These are phyloP conservation scores for Uloborus plumipes DNA, from an alignment of 2,888 invertebrate species.

Conservation along the genomic window DNA sequence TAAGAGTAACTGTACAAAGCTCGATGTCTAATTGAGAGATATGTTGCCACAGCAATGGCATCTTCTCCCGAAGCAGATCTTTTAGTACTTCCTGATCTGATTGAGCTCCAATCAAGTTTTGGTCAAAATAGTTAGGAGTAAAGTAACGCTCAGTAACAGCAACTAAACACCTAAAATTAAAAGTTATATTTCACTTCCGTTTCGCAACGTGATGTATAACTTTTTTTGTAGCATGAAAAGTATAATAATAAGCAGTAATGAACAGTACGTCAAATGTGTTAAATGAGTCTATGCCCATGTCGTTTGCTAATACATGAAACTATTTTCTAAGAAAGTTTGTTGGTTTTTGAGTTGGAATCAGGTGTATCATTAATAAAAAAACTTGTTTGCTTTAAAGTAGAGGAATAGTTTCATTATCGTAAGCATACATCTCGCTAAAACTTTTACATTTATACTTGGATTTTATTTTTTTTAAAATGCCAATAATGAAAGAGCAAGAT, in stretches of 20 bases:
- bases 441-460: too few species aligned
- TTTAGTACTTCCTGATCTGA: slow-evolving; percentile 72
- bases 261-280: too few species aligned
- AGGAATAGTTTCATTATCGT: too few species aligned
- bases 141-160: slow-evolving; percentile 74
- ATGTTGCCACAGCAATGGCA: slow-evolving; percentile 73
- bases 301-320: too few species aligned
- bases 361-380: too few species aligned
- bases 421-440: too few species aligned
- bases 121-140: slow-evolving; percentile 74
- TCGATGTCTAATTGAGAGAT: slow-evolving; percentile 73
- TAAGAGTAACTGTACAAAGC: slow-evolving; percentile 74
- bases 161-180: slow-evolving; percentile 72
- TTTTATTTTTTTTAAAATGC: too few species aligned
- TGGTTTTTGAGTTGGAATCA: too few species aligned
- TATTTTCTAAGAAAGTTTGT: background rate
- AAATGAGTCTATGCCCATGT: background rate
- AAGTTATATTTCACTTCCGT: slow-evolving; percentile 4
- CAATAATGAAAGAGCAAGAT: too few species aligned
- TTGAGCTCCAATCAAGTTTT: slow-evolving; percentile 71
- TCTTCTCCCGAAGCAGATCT: slow-evolving; percentile 74
- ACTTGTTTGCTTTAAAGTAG: too few species aligned
- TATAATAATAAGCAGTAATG: background rate
- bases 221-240: background rate
- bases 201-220: background rate